Conservation (phyloP, 2,113 vertebrate genomes). For the Sinosuthora webbiana region DNA sequence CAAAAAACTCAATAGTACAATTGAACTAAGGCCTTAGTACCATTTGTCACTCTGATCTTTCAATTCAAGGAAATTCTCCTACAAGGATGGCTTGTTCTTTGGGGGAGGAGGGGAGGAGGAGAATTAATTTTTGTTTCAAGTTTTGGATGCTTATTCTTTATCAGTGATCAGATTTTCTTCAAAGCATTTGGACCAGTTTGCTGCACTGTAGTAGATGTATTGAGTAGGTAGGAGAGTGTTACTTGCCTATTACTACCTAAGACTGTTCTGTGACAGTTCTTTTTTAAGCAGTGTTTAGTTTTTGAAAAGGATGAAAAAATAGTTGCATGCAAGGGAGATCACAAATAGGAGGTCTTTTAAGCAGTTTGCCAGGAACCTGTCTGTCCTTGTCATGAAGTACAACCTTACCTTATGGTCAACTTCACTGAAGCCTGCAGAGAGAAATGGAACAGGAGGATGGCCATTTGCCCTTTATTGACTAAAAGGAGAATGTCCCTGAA, state of each 20-base stretch:
- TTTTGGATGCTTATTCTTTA: neutral
- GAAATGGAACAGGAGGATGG: neutral
- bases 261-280: neutral
- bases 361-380: neutral
- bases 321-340: neutral
- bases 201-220: neutral
- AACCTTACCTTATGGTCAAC: neutral
- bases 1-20: neutral
- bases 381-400: neutral
- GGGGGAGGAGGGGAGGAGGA: rapidly evolving
- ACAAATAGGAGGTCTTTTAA: neutral
- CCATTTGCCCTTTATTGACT: constrained; percentile 44
- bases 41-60: neutral
- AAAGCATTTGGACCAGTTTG: neutral
- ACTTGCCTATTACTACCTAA: neutral
- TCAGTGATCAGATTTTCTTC: neutral
- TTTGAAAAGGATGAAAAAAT: neutral
- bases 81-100: neutral
- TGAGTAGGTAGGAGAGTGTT: neutral
- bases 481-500: constrained; percentile 1
- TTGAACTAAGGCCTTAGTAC: neutral
- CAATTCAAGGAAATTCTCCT: neutral
- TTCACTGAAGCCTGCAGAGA: constrained; percentile 44
- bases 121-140: neutral
- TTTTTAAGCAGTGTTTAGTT: neutral